Conservation (phyloP, 2,888 invertebrate genomes). For the Pteria penguin region DNA sequence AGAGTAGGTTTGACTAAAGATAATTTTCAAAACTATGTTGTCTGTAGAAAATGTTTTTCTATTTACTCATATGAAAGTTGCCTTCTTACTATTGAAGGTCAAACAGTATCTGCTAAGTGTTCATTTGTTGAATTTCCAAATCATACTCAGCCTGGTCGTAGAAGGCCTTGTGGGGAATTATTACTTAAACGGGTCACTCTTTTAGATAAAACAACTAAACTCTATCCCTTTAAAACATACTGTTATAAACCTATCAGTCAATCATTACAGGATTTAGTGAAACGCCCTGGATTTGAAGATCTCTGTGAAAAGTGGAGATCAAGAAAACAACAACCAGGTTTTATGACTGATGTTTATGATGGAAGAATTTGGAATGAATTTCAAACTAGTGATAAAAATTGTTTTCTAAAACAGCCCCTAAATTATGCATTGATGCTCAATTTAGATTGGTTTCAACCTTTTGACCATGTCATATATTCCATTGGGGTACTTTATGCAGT, state of each 20-base stretch:
- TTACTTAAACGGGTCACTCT: conserved; percentile 8
- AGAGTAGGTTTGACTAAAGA: neutral
- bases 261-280: conserved; percentile 26
- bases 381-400: neutral
- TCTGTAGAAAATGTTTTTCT: conserved; percentile 15
- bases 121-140: conserved; percentile 19
- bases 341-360: conserved; percentile 30
- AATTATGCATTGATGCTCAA: conserved; percentile 35
- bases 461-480: conserved; percentile 29
- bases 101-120: neutral
- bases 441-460: conserved; percentile 39
- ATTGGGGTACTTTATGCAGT: conserved; percentile 25
- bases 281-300: conserved; percentile 16
- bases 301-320: conserved; percentile 31
- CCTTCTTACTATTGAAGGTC: conserved; percentile 4
- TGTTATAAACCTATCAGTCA: conserved; percentile 21
- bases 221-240: conserved; percentile 28
- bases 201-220: conserved; percentile 1
- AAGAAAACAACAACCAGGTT: neutral
- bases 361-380: conserved; percentile 29
- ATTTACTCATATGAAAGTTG: conserved; percentile 18
- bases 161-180: conserved; percentile 25
- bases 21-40: conserved; percentile 27
- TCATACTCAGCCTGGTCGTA: conserved; percentile 7
- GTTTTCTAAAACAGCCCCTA: conserved; percentile 7